Conservation (phyloP, 2,113 vertebrate genomes). For the Dendropsophus ebraccatus region DNA sequence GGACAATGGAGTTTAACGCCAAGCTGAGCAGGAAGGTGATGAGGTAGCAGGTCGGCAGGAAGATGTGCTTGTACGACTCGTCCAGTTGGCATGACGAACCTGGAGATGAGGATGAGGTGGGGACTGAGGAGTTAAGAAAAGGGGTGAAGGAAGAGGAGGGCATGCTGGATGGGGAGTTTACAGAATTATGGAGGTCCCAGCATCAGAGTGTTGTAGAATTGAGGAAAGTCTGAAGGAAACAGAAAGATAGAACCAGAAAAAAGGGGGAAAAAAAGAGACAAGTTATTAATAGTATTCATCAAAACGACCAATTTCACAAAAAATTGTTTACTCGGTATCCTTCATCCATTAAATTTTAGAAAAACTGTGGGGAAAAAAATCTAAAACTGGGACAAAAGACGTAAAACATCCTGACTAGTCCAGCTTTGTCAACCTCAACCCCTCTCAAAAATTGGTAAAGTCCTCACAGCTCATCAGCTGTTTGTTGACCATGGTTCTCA, state of each 20-base stretch:
- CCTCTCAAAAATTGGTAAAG: background rate
- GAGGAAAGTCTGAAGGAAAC: background rate
- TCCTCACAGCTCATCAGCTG: background rate
- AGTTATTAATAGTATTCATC: background rate
- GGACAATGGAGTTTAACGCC: constrained; percentile 77
- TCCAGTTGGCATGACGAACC: constrained; percentile 74
- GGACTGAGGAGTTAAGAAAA: background rate
- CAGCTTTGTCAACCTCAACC: background rate
- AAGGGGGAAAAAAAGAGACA: background rate
- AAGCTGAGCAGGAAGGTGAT: constrained; percentile 81
- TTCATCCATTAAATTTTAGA: background rate
- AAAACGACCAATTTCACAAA: background rate
- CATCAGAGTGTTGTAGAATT: constrained; percentile 31
- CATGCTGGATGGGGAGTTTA: background rate
- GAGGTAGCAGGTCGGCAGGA: constrained; percentile 81
- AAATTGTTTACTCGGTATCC: background rate
- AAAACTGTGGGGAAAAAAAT: background rate
- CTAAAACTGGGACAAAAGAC: background rate
- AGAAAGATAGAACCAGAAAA: background rate
- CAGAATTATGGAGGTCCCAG: background rate
- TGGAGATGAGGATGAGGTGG: background rate
- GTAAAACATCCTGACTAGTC: background rate
- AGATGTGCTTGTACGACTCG: constrained; percentile 82
- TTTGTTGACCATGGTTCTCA: background rate
- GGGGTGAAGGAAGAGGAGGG: background rate